Percentiles rank a stretch among this genome's conserved stretches.
Evolutionary conservation across 2,113 vertebrate genomes (phyloP).

Genomic region (Tachuris rubrigastra): DNA sequence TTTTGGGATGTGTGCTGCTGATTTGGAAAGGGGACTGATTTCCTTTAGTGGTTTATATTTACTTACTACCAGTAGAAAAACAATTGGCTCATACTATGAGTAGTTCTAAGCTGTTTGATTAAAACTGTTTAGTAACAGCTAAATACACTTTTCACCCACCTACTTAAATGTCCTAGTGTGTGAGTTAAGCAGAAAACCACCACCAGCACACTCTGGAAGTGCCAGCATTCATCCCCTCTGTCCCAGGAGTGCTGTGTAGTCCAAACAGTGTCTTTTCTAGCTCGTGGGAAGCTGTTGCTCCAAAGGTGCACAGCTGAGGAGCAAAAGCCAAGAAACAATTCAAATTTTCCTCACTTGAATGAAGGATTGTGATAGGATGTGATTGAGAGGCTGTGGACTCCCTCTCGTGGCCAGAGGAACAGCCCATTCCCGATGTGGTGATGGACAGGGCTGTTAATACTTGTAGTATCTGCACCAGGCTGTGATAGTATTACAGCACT

Average conservation of each 20-base stretch:
- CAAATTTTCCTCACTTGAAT: background rate
- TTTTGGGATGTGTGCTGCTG: background rate
- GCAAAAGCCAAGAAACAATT: background rate
- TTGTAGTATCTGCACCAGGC: background rate
- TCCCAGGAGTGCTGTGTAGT: background rate
- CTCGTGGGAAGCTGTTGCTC: background rate
- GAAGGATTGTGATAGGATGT: background rate
- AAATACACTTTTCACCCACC: background rate
- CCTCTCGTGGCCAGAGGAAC: conserved; percentile 6
- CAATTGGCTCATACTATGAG: background rate
- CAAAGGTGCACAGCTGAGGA: background rate
- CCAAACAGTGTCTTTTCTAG: background rate
- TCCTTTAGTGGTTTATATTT: background rate
- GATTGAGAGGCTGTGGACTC: background rate
- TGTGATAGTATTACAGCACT: background rate
- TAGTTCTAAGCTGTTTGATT: background rate
- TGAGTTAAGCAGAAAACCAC: background rate
- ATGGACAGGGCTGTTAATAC: background rate
- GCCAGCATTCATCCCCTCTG: background rate
- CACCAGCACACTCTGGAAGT: background rate
- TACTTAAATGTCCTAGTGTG: background rate
- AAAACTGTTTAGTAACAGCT: background rate
- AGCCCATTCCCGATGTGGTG: background rate
- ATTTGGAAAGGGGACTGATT: background rate
- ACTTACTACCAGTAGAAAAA: background rate